phyloP scores from a whole-genome alignment of 2,888 invertebrate genomes.

The Nebria brevicollis region DNA sequence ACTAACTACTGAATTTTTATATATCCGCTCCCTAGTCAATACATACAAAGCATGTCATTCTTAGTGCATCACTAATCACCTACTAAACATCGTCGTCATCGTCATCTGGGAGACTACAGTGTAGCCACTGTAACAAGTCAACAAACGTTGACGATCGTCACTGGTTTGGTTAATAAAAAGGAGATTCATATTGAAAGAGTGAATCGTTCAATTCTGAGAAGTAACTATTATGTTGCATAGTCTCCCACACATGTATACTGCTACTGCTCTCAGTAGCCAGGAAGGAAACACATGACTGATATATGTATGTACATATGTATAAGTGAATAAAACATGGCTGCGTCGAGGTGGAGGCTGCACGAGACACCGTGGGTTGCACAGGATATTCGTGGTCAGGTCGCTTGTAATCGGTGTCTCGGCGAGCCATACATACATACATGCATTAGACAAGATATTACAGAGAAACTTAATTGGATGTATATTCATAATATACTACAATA shows the following conservation, averaged over 20 bases:
- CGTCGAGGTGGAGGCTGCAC: conserved; percentile 34
- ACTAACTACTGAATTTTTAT: neutral
- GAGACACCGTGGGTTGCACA: conserved; percentile 36
- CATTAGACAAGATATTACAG: neutral
- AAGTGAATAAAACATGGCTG: conserved; percentile 3
- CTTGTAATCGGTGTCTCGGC: conserved; percentile 12
- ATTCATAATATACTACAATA: neutral
- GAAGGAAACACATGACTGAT: conserved; percentile 31
- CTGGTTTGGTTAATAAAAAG: neutral
- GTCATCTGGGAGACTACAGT: conserved; percentile 3
- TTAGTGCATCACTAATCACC: neutral
- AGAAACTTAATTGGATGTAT: neutral
- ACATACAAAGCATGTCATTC: neutral
- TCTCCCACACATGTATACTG: neutral
- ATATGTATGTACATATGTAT: neutral
- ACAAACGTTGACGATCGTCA: neutral
- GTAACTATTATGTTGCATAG: neutral
- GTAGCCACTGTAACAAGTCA: neutral
- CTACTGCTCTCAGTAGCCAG: neutral
- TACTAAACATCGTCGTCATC: neutral
- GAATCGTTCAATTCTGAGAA: neutral
- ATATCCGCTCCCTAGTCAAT: neutral
- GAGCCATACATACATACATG: conserved; percentile 1
- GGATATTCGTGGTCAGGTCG: conserved; percentile 47
- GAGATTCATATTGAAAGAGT: neutral